Evolutionary conservation across 2,888 invertebrate species (phyloP).

Genomic region (Oxytorus armatus): DNA sequence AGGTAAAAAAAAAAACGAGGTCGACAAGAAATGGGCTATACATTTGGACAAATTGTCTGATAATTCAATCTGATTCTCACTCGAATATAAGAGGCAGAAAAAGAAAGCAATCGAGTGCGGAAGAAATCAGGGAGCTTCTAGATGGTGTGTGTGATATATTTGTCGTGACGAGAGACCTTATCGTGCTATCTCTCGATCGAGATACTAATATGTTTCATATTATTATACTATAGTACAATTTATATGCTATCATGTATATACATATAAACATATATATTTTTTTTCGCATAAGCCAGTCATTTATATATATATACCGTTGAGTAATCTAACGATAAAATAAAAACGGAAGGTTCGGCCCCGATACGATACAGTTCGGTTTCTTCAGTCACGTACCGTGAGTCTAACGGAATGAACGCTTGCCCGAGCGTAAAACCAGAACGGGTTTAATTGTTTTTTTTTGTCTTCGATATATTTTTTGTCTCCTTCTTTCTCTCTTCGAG

Average conservation of each 20-base stretch:
- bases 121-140: constrained; percentile 41
- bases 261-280: too few species aligned
- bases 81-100: constrained; percentile 12
- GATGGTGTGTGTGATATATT: constrained; percentile 30
- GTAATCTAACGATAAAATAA: constrained; percentile 62
- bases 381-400: constrained; percentile 50
- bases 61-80: neutral
- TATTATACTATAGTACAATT: neutral
- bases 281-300: too few species aligned
- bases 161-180: constrained; percentile 10
- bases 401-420: constrained; percentile 47
- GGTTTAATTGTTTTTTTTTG: constrained; percentile 25
- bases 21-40: constrained; percentile 16
- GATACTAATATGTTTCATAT: constrained; percentile 40
- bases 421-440: constrained; percentile 25
- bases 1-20: constrained; percentile 7
- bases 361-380: constrained; percentile 56
- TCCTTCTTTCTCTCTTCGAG: constrained; percentile 10
- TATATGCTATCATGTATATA: neutral
- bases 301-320: constrained; percentile 29
- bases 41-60: constrained; percentile 1
- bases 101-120: constrained; percentile 15
- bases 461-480: constrained; percentile 1
- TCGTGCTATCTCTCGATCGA: constrained; percentile 33
- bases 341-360: constrained; percentile 37